Base-by-base conservation (phyloP, 1,140 invertebrate genomes). In the Scaptomyza graminum region DNA sequence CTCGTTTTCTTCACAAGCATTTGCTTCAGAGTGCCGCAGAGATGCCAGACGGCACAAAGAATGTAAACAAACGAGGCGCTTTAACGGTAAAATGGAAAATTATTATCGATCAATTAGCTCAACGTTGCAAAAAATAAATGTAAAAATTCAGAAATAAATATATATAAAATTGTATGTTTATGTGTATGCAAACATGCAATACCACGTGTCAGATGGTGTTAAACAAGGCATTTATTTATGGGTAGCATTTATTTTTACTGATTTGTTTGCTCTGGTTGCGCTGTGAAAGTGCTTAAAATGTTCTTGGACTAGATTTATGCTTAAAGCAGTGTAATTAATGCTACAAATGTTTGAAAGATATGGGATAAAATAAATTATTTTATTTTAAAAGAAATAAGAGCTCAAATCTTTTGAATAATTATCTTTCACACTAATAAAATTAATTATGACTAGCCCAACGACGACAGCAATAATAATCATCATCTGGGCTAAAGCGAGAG, bases 31-130 rank as follows among this genome's bases (percentile, higher is more conserved):
- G 34, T 39, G 62, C 46, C 76, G 52, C 39, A 54, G 41, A 62
- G 8, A 43, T 55, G 54, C 49, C n/a, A 46, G 57, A 46, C 56
- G 61, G 54, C 66, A 41, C 46, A 79, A 71, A 87, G 82, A 88
- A 82, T 90, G 76, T 82, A 79, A 90, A 75, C 79, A 90, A 90
- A 90, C 87, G 81, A 82, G 87, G 87, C 82, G 87, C 79, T 90
- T 90, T 90, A 90, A 90, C 87, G 87, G 87, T 90, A 90, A 90
- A 77, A 76, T 90, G 87, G 82, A 90, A 90, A 90, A 90, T 79
- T 90, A 90, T 90, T 90, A 87, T 90, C 81, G 81, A 90, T 90
- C 76, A 90, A 90, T 90, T 90, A 90, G 84, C 84, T 78, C 79
- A 87, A 76, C 50, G 71, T 79, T 83, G 84, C 79, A 83, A 88